Conservation (phyloP, 2,888 invertebrate genomes). For the Halictus quadricinctus region DNA sequence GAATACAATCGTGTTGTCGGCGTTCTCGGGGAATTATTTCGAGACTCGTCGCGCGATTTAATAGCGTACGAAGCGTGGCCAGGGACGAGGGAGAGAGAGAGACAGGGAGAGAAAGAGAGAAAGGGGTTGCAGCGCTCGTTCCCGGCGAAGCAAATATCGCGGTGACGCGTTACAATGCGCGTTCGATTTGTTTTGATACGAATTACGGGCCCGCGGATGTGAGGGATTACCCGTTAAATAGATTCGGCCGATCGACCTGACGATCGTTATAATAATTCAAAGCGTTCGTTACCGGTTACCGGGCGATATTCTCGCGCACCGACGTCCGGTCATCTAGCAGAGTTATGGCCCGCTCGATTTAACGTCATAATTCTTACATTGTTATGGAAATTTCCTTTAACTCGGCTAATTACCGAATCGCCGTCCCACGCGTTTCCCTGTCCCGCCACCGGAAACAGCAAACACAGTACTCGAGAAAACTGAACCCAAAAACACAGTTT, state of each 20-base stretch:
- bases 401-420: slow-evolving; percentile 44
- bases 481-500: background rate
- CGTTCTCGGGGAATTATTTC: slow-evolving; percentile 23
- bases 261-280: slow-evolving; percentile 49
- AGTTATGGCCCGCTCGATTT: slow-evolving; percentile 45
- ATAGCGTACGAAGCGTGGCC: background rate
- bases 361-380: slow-evolving; percentile 51
- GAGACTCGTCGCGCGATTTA: slow-evolving; percentile 20
- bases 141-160: slow-evolving; percentile 20
- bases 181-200: slow-evolving; percentile 36
- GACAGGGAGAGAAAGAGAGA: background rate
- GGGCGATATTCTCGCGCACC: background rate
- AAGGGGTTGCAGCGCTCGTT: background rate
- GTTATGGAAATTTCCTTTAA: slow-evolving; percentile 51
- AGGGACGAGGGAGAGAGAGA: background rate
- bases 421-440: slow-evolving; percentile 28
- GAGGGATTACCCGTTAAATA: slow-evolving; percentile 54
- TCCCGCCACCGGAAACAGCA: background rate
- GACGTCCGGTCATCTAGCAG: slow-evolving; percentile 27
- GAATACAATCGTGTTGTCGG: slow-evolving; percentile 16
- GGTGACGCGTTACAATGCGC: slow-evolving; percentile 19
- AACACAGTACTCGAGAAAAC: background rate
- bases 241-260: slow-evolving; percentile 35
- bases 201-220: slow-evolving; percentile 26
- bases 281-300: slow-evolving; percentile 28